Base-by-base conservation (phyloP, 2,888 invertebrate genomes). In the Catocala fraxini region DNA sequence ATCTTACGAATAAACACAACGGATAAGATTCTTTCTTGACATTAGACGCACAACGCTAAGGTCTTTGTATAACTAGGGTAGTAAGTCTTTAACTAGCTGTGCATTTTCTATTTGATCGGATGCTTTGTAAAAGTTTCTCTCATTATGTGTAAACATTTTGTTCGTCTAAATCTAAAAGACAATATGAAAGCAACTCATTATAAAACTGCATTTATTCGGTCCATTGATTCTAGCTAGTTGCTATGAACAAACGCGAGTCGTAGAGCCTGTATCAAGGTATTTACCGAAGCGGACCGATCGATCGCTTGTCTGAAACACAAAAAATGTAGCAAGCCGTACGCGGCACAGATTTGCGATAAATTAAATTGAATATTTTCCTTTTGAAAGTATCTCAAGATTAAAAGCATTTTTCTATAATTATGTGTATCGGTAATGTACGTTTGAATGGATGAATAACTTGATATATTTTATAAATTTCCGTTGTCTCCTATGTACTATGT, bases 41-140 rank as follows among this genome's bases (percentile, higher is more conserved):
- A 70, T 82, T 77, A 63, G 82, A 81, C 80, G 69, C 75, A 69
- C 82, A 81, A 77, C 69, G 64, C 64, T 77, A 73, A 67, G 86
- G 88, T 89, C 86, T 69, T 81, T 82, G 81, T 89, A 81, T 87
- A 84, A 81, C 80, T 91, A 90, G 86, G 80, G 77, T 84, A 86
- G 83, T 88, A 82, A 86, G 86, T 87, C 81, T 86, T 83, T 80
- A 83, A 82, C 80, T 88, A 79, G 86, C 76, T 84, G 83, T 88
- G 87, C 84, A 87, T 90, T 89, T 87, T 87, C 80, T 85, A 86
- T 84, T 85, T 82, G 79, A 88, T 86, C 82, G 76, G 76, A 89
- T 89, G 88, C 88, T 91, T 91, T 85, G 76, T 87, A 84, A 85
- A 81, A 83, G 77, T 84, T 70, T 61, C 54, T 66, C 25, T 69